Percentiles rank a stretch among this genome's conserved stretches.
Conservation (phyloP, 2,797 vertebrate species). For the Orestias chungarensis region DNA sequence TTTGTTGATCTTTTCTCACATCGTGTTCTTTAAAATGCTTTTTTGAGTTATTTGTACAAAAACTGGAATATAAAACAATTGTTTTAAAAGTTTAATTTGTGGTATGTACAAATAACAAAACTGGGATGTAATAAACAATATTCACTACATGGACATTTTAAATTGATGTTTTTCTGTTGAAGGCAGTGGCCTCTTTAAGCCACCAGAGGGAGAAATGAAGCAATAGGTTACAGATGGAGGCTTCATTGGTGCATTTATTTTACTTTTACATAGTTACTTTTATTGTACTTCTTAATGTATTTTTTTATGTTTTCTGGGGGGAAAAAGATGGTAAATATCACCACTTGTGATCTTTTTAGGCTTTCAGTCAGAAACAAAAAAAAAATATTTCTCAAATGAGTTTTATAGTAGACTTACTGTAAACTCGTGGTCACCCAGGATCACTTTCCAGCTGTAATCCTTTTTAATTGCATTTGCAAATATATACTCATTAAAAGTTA, state of each 20-base stretch:
- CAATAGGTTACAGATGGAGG: neutral
- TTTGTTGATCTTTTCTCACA: neutral
- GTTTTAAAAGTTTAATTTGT: neutral
- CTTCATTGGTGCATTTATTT: neutral
- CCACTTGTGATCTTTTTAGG: neutral
- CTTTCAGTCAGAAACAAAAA: neutral
- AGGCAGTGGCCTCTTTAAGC: slow-evolving; percentile 21
- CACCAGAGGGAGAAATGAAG: slow-evolving; percentile 63
- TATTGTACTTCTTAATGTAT: neutral
- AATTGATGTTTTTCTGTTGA: neutral
- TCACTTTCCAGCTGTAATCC: no score
- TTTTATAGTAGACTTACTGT: no score
- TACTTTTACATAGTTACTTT: neutral
- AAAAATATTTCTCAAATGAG: neutral
- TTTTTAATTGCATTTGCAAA: no score
- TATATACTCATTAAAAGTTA: no score
- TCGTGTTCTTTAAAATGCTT: neutral
- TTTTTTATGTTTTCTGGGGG: neutral
- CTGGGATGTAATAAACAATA: neutral
- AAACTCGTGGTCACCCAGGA: neutral
- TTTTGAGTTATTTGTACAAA: neutral
- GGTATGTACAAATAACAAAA: neutral
- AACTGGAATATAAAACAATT: neutral
- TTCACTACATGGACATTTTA: neutral
- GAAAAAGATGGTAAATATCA: neutral